A percentile compares a stretch with the other conserved stretches of the same genome.
Evolutionary conservation across 2,797 vertebrate genomes (phyloP).

Genomic region (Acanthurus leucopareius): DNA sequence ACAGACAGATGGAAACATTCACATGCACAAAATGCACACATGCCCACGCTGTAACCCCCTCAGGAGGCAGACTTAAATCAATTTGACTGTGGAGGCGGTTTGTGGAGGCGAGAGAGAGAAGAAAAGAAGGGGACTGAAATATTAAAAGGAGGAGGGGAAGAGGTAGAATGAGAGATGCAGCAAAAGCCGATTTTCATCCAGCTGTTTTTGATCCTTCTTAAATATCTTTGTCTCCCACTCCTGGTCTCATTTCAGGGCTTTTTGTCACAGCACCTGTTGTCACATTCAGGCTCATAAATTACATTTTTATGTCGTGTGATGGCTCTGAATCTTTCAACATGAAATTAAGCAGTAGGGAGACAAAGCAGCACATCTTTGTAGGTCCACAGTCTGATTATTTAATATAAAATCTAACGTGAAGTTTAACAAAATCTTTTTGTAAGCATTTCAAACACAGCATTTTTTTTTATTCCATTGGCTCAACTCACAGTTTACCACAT

Average conservation of each 20-base stretch:
- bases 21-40: constrained; percentile 49
- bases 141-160: constrained; percentile 31
- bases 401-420: neutral
- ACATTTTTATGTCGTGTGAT: neutral
- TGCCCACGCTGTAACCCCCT: constrained; percentile 60
- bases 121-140: constrained; percentile 46
- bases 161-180: constrained; percentile 31
- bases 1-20: constrained; percentile 59
- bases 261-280: constrained; percentile 4
- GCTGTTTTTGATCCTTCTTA: constrained; percentile 1
- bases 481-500: neutral
- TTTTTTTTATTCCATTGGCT: no score
- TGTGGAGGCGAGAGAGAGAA: constrained; percentile 66
- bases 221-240: neutral
- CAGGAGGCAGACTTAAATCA: constrained; percentile 83
- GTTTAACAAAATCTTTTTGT: neutral
- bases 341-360: neutral
- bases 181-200: constrained; percentile 1
- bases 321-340: neutral
- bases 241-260: neutral
- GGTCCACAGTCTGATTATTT: neutral
- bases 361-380: neutral
- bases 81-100: constrained; percentile 80
- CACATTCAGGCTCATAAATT: neutral
- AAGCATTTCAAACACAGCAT: no score